Evolutionary conservation across 2,797 vertebrate genomes (phyloP).

Genomic region (Clarias laeviceps): DNA sequence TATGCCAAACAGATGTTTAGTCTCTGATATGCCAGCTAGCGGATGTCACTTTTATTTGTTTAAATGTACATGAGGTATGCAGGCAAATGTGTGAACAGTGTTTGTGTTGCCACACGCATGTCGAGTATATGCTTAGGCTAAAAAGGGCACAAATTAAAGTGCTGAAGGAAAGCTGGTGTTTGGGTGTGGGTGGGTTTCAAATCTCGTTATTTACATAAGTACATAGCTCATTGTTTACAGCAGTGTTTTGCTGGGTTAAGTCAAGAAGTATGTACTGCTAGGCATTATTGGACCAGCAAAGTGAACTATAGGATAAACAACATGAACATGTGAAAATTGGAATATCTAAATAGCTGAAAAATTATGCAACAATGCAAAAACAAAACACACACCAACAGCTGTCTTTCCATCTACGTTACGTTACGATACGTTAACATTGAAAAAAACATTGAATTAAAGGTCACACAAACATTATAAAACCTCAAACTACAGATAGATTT

Average conservation of each 20-base stretch:
- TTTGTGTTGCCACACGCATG: background rate
- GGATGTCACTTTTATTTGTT: background rate
- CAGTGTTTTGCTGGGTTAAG: background rate
- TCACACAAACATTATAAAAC: background rate
- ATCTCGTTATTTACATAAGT: background rate
- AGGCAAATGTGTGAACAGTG: background rate
- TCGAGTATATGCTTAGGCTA: background rate
- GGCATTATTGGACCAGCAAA: background rate
- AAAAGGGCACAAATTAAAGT: background rate
- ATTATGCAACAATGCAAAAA: background rate
- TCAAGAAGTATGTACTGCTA: background rate
- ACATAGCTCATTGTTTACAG: constrained; percentile 9
- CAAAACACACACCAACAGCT: background rate
- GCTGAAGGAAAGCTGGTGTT: background rate
- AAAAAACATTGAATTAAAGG: background rate
- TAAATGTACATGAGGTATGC: background rate
- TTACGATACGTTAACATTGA: background rate
- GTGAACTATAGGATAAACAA: background rate
- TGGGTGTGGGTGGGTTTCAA: background rate
- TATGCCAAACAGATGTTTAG: constrained; percentile 13
- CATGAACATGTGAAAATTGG: background rate
- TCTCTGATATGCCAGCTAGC: background rate
- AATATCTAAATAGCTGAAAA: background rate
- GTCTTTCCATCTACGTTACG: background rate
- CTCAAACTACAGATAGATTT: background rate